A percentile compares a stretch with the other conserved stretches of the same genome.
These are phyloP conservation scores for Mixornis gularis DNA, from an alignment of 2,113 vertebrate species.

Conservation along the genomic window DNA sequence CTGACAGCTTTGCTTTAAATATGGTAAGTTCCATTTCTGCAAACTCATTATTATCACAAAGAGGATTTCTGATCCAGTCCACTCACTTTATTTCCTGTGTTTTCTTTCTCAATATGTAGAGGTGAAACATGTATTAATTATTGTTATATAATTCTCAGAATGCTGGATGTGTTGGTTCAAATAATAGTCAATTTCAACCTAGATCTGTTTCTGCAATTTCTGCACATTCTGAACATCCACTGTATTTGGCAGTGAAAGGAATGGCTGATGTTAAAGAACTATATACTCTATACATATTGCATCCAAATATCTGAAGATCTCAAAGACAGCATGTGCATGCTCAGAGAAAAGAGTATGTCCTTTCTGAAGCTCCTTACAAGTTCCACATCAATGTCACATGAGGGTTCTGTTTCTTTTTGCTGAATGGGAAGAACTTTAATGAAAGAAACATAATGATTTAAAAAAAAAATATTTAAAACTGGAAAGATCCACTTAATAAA, in stretches of 20 bases:
- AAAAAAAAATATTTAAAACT: neutral
- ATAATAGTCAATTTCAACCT: neutral
- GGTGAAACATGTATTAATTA: neutral
- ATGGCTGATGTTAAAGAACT: neutral
- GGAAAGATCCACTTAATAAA: neutral
- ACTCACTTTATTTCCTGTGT: neutral
- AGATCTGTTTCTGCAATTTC: neutral
- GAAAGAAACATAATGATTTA: neutral
- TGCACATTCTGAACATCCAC: neutral
- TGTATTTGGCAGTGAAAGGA: neutral
- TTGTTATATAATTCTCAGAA: neutral
- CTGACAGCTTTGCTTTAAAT: neutral
- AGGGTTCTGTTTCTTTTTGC: neutral
- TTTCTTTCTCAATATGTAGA: neutral
- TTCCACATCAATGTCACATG: neutral
- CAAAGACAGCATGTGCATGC: neutral
- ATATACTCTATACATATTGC: neutral
- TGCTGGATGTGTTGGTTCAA: neutral
- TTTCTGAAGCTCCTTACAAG: conserved; percentile 7
- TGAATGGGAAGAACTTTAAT: neutral
- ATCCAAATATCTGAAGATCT: neutral
- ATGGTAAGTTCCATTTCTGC: neutral
- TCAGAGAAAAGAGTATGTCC: neutral
- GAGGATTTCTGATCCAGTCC: neutral
- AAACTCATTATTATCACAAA: neutral